Evolutionary conservation across 2,113 vertebrate species (phyloP).

Genomic region (Maccullochella peelii): DNA sequence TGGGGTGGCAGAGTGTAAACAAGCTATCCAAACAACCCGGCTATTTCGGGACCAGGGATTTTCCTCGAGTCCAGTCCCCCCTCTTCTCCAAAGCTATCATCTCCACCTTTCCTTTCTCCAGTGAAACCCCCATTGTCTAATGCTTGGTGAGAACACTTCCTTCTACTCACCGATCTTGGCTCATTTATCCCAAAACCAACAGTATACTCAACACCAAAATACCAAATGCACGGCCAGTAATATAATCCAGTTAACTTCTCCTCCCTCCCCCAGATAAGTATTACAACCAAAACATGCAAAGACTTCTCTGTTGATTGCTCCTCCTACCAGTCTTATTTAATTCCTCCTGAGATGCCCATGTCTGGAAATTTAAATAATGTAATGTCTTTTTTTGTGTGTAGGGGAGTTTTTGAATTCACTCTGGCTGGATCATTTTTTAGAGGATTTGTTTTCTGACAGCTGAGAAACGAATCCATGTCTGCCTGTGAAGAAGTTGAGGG

Average conservation of each 20-base stretch:
- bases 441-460: slow-evolving; percentile 21
- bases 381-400: neutral
- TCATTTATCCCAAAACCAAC: neutral
- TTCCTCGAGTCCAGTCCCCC: slow-evolving; percentile 28
- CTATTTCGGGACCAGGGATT: slow-evolving; percentile 66
- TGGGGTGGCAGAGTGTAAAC: slow-evolving; percentile 74
- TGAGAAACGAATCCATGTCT: neutral
- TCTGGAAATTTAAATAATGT: neutral
- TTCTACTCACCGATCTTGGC: neutral
- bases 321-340: neutral
- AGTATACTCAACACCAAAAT: neutral
- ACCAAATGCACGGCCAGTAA: neutral
- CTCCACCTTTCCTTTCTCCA: slow-evolving; percentile 4
- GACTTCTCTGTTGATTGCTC: too few species aligned
- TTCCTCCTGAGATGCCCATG: neutral
- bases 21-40: slow-evolving; percentile 56
- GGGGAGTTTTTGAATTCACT: neutral
- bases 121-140: neutral
- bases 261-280: neutral
- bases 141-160: neutral
- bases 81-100: neutral
- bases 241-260: neutral
- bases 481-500: neutral
- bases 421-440: neutral
- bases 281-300: neutral